These are phyloP conservation scores for Alentia gelatinosa DNA, from an alignment of 2,888 invertebrate genomes.

Conservation along the genomic window DNA sequence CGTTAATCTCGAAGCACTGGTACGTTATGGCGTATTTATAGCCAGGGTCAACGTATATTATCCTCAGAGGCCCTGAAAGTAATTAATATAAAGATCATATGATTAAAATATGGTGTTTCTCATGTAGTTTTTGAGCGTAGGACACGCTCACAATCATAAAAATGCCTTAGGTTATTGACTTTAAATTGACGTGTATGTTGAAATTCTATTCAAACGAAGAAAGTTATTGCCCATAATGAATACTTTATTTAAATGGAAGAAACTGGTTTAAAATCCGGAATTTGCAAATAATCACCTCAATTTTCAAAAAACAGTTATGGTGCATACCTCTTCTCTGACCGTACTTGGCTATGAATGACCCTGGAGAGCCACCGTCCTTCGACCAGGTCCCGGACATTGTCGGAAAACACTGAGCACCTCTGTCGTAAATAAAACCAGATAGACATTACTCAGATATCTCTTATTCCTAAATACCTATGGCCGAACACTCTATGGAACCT, in stretches of 20 bases:
- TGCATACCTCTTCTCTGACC: background rate
- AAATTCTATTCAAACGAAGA: background rate
- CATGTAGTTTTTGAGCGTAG: background rate
- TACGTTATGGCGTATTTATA: background rate
- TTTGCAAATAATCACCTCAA: too few species aligned
- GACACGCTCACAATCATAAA: too few species aligned
- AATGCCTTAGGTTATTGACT: too few species aligned
- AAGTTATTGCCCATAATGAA: background rate
- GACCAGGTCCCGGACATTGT: background rate
- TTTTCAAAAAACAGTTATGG: too few species aligned
- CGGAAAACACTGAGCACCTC: background rate
- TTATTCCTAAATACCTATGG: too few species aligned
- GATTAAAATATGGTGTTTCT: background rate
- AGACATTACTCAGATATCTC: too few species aligned
- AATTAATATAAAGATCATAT: background rate
- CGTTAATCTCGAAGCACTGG: conserved; percentile 11
- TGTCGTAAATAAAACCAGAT: too few species aligned
- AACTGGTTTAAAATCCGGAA: background rate
- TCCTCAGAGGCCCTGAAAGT: background rate
- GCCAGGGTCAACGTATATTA: background rate
- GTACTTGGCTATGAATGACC: background rate
- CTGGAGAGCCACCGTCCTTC: background rate
- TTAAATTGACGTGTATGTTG: too few species aligned
- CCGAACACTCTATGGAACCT: too few species aligned
- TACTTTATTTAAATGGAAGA: background rate